Evolutionary conservation across 2,888 invertebrate genomes (phyloP), one percentile per base, ranked within the genome.

Genomic region (Scaptomyza tumidula): DNA sequence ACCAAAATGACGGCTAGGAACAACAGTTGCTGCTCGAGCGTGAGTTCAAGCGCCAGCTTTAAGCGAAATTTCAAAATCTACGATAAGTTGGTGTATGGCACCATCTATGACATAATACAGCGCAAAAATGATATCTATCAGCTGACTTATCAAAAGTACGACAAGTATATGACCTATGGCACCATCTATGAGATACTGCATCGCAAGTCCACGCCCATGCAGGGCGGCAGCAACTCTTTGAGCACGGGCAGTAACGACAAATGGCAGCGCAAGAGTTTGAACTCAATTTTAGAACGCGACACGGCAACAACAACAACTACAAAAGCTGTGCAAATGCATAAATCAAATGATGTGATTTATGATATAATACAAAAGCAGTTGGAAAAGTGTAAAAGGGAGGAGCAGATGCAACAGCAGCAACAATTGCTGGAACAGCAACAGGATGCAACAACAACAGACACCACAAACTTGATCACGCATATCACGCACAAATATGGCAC

Each of bases 161-260:
- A 92, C 78, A 92, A 92, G 59, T 92, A 92, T 69, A 92, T 92
- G 92, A 92, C 92, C 31, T 92, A 92, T 67, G 92, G 92, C 59
- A 92, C 92, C 50, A 92, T 92, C 57, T 92, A 92, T 74, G 92
- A 92, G 77, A 92, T 92, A 72, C 65, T 92, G 41, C 92, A 92
- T 75, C 90, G 92, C 35, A 92, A 92, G 66, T 86, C 90, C 3
- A 90, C 90, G 39, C 78, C 75, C 0, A 24, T 57, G 29, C 69
- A 59, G n/a, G 46, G 57, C 31, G 19, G 63, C 35, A 35, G 63
- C 63, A 50, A 46, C n/a, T 78, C 86, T 5, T 31, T 74, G 14
- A 69, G 66, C 24, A 59, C 68, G 29, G 75, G 75, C 49, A 71
- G 79, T 44, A 57, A 44, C 59, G 90, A 91, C 29, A 64, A 88